These are phyloP conservation scores for Clarias batrachus DNA, from an alignment of 2,113 vertebrate species.

Conservation along the genomic window DNA sequence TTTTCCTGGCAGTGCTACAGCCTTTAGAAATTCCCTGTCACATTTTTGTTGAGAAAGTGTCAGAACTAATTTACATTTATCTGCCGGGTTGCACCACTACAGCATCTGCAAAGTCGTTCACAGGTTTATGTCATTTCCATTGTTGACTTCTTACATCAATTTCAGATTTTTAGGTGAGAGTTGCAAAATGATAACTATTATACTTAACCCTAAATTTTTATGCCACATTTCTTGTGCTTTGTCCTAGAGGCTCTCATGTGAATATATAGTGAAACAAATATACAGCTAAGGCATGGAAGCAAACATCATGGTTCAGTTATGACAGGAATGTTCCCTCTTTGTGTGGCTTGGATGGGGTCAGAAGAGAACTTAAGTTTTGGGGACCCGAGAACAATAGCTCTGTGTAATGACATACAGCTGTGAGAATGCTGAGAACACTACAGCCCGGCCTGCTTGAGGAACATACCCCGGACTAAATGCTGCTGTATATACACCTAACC, in stretches of 20 bases:
- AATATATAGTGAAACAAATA: neutral
- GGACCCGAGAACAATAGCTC: conserved; percentile 58
- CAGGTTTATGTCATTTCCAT: conserved; percentile 25
- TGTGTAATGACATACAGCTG: conserved; percentile 72
- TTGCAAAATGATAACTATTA: neutral
- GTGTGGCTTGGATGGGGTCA: conserved; percentile 52
- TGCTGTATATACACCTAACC: conserved; percentile 42
- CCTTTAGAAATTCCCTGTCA: conserved; percentile 4
- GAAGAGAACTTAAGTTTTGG: conserved; percentile 57
- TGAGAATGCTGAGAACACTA: conserved; percentile 48
- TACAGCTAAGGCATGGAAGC: neutral
- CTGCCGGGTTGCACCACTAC: neutral
- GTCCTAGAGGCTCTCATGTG: neutral
- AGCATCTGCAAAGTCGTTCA: conserved; percentile 33
- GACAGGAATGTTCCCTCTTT: conserved; percentile 26
- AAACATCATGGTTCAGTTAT: neutral
- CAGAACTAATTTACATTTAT: conserved; percentile 21
- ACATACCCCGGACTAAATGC: conserved; percentile 38
- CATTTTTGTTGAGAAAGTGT: conserved; percentile 14
- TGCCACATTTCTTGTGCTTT: neutral
- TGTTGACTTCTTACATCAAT: conserved; percentile 11
- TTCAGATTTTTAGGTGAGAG: neutral
- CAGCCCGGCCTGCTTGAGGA: conserved; percentile 19
- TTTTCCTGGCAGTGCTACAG: conserved; percentile 31
- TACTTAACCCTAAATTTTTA: neutral